Percentiles rank a stretch among this genome's conserved stretches.
These are phyloP conservation scores for Agelaius phoeniceus DNA, from an alignment of 2,113 vertebrate species.

Conservation along the genomic window DNA sequence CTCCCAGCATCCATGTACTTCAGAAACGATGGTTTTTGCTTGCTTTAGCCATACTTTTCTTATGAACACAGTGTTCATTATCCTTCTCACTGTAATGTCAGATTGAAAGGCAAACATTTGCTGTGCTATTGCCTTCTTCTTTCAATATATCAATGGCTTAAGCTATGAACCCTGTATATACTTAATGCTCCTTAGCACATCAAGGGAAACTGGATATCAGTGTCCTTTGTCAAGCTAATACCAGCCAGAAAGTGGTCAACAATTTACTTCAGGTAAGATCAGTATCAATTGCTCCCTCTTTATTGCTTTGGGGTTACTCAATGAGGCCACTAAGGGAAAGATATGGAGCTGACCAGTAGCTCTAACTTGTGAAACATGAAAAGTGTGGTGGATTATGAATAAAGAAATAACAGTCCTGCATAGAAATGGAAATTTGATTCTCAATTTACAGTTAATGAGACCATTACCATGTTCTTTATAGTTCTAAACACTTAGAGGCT, in stretches of 20 bases:
- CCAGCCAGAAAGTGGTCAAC: background rate
- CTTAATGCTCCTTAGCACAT: background rate
- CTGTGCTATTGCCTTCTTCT: background rate
- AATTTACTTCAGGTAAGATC: conserved; percentile 3
- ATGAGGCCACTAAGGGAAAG: background rate
- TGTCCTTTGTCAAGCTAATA: background rate
- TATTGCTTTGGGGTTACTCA: background rate
- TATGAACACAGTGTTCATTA: conserved; percentile 25
- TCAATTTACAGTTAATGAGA: background rate
- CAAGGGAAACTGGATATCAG: background rate
- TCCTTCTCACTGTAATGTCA: conserved; percentile 22
- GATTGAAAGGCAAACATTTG: conserved; percentile 51
- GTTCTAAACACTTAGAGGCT: background rate
- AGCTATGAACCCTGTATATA: conserved; percentile 5
- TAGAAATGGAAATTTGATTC: conserved; percentile 8
- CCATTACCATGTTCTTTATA: background rate
- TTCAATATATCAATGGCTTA: conserved; percentile 24
- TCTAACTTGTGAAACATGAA: background rate
- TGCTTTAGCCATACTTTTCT: conserved; percentile 36
- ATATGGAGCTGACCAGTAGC: background rate
- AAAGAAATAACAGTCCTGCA: background rate
- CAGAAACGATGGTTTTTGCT: background rate
- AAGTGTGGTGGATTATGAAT: background rate
- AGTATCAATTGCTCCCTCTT: background rate
- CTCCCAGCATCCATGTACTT: background rate